phyloP scores from a whole-genome alignment of 2,888 invertebrate genomes.

The Nasonovia ribisnigri region DNA sequence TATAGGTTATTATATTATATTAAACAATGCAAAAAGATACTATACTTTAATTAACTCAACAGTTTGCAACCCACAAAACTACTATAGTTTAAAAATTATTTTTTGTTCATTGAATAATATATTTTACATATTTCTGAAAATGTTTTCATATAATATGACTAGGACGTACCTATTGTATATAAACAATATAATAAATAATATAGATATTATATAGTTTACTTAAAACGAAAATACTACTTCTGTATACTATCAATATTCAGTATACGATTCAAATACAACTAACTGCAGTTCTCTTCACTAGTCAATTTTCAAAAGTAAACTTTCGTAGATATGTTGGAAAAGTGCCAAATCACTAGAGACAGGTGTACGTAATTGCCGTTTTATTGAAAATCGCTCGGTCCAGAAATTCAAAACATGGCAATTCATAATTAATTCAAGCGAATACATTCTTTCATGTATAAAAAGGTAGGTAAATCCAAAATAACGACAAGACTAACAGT shows the following conservation, averaged over 20 bases:
- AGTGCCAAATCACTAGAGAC: slow-evolving; percentile 39
- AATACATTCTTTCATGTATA: not conserved
- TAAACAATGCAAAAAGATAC: not conserved
- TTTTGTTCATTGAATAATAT: not conserved
- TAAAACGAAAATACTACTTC: not conserved
- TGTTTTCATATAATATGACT: not conserved
- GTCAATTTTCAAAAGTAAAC: slow-evolving; percentile 22
- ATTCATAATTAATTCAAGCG: not conserved
- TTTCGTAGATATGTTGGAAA: slow-evolving; percentile 16
- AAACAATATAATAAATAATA: not conserved
- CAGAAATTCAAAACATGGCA: slow-evolving; percentile 30
- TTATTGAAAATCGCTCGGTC: slow-evolving; percentile 48
- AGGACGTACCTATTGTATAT: not conserved
- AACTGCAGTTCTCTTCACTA: slow-evolving; percentile 20
- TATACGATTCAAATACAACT: not conserved
- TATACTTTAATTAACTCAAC: not conserved
- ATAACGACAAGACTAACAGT: not conserved
- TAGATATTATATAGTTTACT: not conserved
- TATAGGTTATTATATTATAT: not conserved
- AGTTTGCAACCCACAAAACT: not conserved
- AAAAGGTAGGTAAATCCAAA: not conserved
- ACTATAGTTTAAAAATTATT: not conserved
- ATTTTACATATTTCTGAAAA: not conserved
- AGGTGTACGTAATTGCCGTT: slow-evolving; percentile 44
- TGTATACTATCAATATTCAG: not conserved